Percentiles rank a stretch among this genome's conserved stretches.
phyloP scores from a whole-genome alignment of 1,140 invertebrate genomes.

The Rhagoletis zephyria region DNA sequence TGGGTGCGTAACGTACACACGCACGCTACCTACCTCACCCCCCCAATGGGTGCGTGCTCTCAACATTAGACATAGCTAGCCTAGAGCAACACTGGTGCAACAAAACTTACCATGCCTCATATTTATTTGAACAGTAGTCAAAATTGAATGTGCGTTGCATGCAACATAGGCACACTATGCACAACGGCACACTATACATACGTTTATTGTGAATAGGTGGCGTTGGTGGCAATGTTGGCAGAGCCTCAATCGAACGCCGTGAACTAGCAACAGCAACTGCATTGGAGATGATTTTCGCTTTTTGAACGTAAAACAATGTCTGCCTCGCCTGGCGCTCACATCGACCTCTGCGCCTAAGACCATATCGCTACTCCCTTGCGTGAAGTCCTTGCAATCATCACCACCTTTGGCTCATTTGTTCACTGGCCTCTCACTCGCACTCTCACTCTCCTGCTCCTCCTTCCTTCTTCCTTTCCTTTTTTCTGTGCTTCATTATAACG shows the following conservation, averaged over 20 bases:
- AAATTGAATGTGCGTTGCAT: constrained; percentile 25
- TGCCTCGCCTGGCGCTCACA: background rate
- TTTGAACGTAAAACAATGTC: constrained; percentile 14
- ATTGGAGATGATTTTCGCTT: constrained; percentile 38
- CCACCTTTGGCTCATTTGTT: too few species aligned
- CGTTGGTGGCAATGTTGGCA: too few species aligned
- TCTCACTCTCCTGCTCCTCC: background rate
- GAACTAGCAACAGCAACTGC: background rate
- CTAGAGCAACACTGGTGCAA: background rate
- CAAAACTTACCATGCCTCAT: constrained; percentile 13
- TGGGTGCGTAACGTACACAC: background rate
- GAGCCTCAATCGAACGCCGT: background rate
- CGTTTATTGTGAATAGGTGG: background rate
- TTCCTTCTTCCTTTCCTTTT: background rate
- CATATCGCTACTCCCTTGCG: background rate
- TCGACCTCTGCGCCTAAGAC: constrained; percentile 6
- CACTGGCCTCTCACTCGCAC: background rate
- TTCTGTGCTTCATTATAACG: background rate
- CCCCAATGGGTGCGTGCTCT: background rate
- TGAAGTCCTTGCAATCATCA: constrained; percentile 3
- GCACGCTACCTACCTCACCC: background rate
- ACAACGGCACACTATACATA: constrained; percentile 6
- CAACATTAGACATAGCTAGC: background rate
- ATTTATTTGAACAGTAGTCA: constrained; percentile 28
- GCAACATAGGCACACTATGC: background rate